Evolutionary conservation across 2,797 vertebrate genomes (phyloP).

Genomic region (Xenops minutus): DNA sequence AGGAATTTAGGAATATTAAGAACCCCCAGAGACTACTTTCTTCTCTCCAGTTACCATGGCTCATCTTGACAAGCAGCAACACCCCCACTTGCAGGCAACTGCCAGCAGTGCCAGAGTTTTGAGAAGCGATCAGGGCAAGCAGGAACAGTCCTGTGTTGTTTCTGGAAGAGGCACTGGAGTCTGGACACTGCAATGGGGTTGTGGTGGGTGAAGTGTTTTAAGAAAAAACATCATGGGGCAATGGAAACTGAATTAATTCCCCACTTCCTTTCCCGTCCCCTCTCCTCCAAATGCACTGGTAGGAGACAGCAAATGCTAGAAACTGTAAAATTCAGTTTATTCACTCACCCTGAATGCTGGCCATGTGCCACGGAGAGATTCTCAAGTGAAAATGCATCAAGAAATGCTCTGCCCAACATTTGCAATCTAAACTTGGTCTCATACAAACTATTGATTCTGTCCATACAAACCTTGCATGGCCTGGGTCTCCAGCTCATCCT

Average conservation of each 20-base stretch:
- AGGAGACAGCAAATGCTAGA: not conserved
- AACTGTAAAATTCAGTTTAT: not conserved
- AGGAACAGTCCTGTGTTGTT: not conserved
- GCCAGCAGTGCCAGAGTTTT: not conserved
- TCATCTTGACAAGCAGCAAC: not conserved
- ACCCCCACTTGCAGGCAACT: not conserved
- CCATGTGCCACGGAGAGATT: not conserved
- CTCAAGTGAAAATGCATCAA: not conserved
- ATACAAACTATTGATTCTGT: accelerated
- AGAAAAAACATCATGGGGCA: not conserved
- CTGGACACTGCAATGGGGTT: not conserved
- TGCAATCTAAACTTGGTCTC: accelerated
- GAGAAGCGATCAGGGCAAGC: not conserved
- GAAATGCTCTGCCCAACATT: not conserved
- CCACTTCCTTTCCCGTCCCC: not conserved
- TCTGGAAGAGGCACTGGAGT: not conserved
- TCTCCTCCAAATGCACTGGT: not conserved
- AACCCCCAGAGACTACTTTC: not conserved
- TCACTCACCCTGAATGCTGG: not conserved
- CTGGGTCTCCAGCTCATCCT: not conserved
- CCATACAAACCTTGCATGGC: not conserved
- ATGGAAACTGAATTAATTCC: not conserved
- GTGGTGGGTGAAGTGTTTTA: not conserved
- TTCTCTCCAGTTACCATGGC: conserved; percentile 12
- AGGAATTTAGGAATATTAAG: conserved; percentile 23